Evolutionary conservation across 2,888 invertebrate species (phyloP).

Genomic region (Noctua fimbriata): DNA sequence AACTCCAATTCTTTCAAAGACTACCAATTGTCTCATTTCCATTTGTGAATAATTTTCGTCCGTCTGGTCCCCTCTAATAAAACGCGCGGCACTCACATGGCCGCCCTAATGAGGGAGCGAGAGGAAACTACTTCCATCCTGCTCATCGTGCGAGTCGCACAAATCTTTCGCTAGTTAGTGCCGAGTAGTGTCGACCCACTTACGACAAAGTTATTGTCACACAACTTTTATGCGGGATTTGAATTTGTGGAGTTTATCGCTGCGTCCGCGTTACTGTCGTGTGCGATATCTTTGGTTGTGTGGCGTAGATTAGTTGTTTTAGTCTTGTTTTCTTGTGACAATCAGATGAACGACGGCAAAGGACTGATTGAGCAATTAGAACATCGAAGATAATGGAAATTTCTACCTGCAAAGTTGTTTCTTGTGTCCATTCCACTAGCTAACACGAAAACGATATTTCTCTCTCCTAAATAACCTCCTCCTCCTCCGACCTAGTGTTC

Average conservation of each 20-base stretch:
- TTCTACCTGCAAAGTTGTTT: neutral
- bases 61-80: constrained; percentile 63
- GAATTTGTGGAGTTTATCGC: constrained; percentile 55
- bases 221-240: constrained; percentile 69
- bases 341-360: neutral
- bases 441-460: neutral
- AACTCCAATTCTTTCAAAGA: constrained; percentile 58
- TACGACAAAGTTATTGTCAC: constrained; percentile 71
- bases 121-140: constrained; percentile 22
- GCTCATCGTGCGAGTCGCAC: constrained; percentile 49
- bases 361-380: neutral
- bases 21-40: constrained; percentile 64
- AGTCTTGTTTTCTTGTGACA: neutral
- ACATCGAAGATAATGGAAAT: neutral
- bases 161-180: constrained; percentile 75
- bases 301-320: constrained; percentile 1
- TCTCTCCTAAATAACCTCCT: neutral
- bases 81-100: constrained; percentile 57
- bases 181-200: constrained; percentile 65
- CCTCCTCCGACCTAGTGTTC: constrained; percentile 17
- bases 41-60: constrained; percentile 63
- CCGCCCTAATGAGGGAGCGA: constrained; percentile 54
- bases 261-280: constrained; percentile 21
- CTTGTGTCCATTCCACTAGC: neutral
- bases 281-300: constrained; percentile 12